Conservation (phyloP, 1,140 invertebrate genomes). For the Magallana gigas region DNA sequence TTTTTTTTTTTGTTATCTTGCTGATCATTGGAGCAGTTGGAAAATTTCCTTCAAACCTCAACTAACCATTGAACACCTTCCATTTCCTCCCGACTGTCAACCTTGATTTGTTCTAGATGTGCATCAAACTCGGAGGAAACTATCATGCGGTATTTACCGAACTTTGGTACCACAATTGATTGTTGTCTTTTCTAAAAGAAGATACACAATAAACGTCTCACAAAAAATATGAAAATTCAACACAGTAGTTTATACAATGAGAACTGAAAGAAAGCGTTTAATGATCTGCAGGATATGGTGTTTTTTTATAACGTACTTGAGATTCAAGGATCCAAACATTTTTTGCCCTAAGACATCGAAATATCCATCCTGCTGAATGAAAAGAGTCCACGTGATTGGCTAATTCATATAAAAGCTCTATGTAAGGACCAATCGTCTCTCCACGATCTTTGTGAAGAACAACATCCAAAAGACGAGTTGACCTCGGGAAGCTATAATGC, state of each 20-base stretch:
- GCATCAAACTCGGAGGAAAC: neutral
- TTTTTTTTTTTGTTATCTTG: too few relatives aligned
- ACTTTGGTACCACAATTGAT: conserved; percentile 8
- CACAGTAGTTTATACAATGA: too few relatives aligned
- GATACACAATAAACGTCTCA: neutral
- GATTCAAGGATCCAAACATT: conserved; percentile 9
- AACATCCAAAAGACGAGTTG: conserved; percentile 3
- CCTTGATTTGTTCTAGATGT: conserved; percentile 17
- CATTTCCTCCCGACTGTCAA: neutral
- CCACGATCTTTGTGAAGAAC: neutral
- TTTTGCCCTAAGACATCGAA: conserved; percentile 5
- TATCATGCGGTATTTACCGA: conserved; percentile 18
- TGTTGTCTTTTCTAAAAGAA: neutral
- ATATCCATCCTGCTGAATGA: conserved; percentile 27
- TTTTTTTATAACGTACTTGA: neutral
- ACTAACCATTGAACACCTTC: conserved; percentile 11
- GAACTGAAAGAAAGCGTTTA: too few relatives aligned
- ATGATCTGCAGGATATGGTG: neutral
- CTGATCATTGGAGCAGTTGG: too few relatives aligned
- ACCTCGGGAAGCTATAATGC: conserved; percentile 5
- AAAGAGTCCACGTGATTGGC: conserved; percentile 23
- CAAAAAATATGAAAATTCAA: too few relatives aligned
- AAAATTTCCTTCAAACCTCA: neutral
- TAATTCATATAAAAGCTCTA: conserved; percentile 10
- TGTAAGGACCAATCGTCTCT: conserved; percentile 1